A percentile compares a stretch with the other conserved stretches of the same genome.
These are phyloP conservation scores for Atta cephalotes DNA, from an alignment of 1,140 invertebrate genomes.

Conservation along the genomic window DNA sequence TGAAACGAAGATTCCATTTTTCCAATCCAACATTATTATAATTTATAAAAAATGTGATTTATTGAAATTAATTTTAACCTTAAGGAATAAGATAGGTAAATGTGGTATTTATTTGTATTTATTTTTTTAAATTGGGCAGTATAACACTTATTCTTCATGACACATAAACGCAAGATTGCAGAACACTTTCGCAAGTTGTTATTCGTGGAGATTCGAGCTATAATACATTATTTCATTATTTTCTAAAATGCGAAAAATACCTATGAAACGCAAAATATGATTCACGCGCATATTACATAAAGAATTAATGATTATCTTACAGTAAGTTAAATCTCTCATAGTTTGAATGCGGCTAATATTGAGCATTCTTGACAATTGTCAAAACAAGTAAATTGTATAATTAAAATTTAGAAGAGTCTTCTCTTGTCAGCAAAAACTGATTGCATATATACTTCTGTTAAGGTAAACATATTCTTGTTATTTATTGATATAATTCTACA, in stretches of 20 bases:
- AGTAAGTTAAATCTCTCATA: not conserved
- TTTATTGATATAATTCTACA: constrained; percentile 18
- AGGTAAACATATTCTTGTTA: not conserved
- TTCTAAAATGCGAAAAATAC: not conserved
- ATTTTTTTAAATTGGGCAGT: not conserved
- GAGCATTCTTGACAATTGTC: not conserved
- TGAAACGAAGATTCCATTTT: not conserved
- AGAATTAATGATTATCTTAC: not conserved
- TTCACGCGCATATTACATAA: not conserved
- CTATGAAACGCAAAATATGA: not conserved
- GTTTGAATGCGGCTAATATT: not conserved
- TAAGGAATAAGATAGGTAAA: not conserved
- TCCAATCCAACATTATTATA: not conserved
- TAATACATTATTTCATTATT: not conserved
- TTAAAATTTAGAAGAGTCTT: not conserved
- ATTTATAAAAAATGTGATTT: not conserved
- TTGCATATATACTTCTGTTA: not conserved
- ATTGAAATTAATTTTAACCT: not conserved
- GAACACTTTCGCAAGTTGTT: not conserved
- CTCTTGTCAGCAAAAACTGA: not conserved
- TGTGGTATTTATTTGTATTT: not conserved
- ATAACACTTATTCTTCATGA: not conserved
- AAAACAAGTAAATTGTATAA: not conserved
- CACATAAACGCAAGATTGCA: not conserved
- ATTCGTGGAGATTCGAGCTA: not conserved